A percentile compares a stretch with the other conserved stretches of the same genome.
Conservation (phyloP, 2,113 vertebrate species). For the Colinus virginianus region DNA sequence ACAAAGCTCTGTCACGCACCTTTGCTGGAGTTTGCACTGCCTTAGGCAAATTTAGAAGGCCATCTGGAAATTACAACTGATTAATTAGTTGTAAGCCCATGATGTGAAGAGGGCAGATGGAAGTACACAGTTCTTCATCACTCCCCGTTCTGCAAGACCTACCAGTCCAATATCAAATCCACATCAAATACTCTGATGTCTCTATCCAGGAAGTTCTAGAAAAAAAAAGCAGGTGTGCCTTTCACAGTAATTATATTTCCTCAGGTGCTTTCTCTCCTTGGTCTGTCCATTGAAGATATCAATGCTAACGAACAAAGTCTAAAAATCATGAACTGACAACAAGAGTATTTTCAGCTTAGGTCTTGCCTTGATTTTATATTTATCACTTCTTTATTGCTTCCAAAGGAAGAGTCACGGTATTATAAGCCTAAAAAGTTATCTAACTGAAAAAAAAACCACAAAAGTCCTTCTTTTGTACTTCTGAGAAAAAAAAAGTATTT, state of each 20-base stretch:
- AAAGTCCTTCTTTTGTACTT: not conserved
- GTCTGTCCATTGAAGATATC: not conserved
- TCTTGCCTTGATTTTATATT: not conserved
- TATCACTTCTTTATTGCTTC: not conserved
- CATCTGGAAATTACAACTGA: conserved; percentile 53
- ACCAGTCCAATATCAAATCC: fast-evolving
- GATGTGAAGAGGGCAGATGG: conserved; percentile 32
- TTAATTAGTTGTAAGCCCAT: conserved; percentile 38
- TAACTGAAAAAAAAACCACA: not conserved
- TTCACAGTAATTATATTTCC: not conserved
- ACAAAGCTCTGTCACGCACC: not conserved
- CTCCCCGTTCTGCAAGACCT: not conserved
- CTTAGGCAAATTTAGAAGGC: conserved; percentile 25
- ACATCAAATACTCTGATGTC: not conserved
- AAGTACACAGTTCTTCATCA: not conserved
- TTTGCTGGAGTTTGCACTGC: not conserved
- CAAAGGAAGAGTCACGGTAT: not conserved
- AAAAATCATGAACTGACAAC: not conserved
- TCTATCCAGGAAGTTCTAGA: not conserved
- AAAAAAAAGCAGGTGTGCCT: not conserved
- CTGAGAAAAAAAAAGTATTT: not conserved
- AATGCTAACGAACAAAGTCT: not conserved
- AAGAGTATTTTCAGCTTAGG: not conserved
- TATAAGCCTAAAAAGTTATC: not conserved
- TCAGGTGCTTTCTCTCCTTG: not conserved